Evolutionary conservation across 2,113 vertebrate genomes (phyloP), one percentile per base, ranked within the genome.

Genomic region (Erythrocercus mccallii): DNA sequence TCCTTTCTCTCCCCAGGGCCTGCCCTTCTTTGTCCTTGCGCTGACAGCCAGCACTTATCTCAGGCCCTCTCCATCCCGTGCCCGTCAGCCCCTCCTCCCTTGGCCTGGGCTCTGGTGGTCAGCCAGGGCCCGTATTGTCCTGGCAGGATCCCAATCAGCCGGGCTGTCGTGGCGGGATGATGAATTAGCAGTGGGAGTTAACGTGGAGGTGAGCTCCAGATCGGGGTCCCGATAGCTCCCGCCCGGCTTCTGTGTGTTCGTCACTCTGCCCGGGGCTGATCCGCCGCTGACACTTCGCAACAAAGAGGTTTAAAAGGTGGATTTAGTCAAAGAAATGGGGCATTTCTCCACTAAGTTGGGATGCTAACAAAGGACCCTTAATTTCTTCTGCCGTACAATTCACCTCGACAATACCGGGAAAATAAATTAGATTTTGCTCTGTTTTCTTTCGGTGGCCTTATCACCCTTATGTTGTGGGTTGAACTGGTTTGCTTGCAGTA

Each of bases 1-100:
- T 98, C 97, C 96, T 97, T 96, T 97, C 97, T 98, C 97, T 98
- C 98, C 98, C 98, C 97, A 62, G 98, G 98, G 98, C 98, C 98
- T 98, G 98, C 97, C 98, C 99, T 98, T 98, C 98, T 97, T 98
- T 97, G 98, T 99, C 98, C 99, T 99, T 99, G 98, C 60, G 19
- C 98, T 98, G 97, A 98, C 98, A 98, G 97, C 96, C 92, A 94
- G 98, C 98, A 97, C 98, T 99, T 99, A 99, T 99, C 98, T 96
- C 77, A 21, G 97, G 95, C 97, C 80, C 88, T 57, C 92, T 95
- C 95, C 88, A 94, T 92, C 57, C 96, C 4, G 2, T 88, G 96
- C 96, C 96, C 51, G 7, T 92, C 97, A 83, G 90, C 93, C 92
- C 97, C 96, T 96, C 97, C 97, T 97, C 90, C 79, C 94, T 15